Base-by-base conservation (phyloP, 2,888 invertebrate species). In the Cantharis rustica region DNA sequence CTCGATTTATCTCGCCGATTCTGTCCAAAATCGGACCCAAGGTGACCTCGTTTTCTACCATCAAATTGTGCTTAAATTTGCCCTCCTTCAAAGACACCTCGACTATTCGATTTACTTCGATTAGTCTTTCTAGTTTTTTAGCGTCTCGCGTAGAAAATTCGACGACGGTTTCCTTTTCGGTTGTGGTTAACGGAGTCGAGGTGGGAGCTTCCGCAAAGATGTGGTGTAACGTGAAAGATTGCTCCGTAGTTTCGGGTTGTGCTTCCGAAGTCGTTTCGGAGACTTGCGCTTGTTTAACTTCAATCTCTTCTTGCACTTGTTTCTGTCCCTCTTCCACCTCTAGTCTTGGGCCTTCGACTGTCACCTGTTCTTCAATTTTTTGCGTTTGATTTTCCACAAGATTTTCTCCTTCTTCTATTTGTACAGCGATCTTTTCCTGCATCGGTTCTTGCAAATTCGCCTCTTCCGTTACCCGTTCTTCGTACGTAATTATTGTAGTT, bases 1-100 rank as follows among this genome's bases (percentile, higher is more conserved):
- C 91, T 80, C 93, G 90, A 85, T 92, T 93, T 0, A 94, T 92
- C 86, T 92, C 93, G 66, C 93, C 93, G 78, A 94, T 91, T 88
- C 92, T 92, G 82, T 93, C 92, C 1, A 92, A 83, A 15, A 90
- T 90, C 0, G 93, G 92, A 83, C 91, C 88, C 79, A 90, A 90
- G 84, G 92, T 92, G n/a, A 92, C 87, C 83, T 89, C 89, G 1
- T 91, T 87, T 85, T 91, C 90, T 69, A 91, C 89, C 10, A 89
- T 86, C 7, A 81, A 77, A 17, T 90, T 89, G 1, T 90, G 90
- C 16, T 91, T 90, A 70, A 91, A 89, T 84, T 91, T 92, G 31
- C 91, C 91, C 84, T 91, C 89, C 85, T 93, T 92, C 0, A 92
- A 92, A 61, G 92, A 91, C 1, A 94, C 91, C 88, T 94, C 93